These are phyloP conservation scores for Acrossocheilus wenchowensis DNA, from an alignment of 2,797 vertebrate genomes.

Conservation along the genomic window DNA sequence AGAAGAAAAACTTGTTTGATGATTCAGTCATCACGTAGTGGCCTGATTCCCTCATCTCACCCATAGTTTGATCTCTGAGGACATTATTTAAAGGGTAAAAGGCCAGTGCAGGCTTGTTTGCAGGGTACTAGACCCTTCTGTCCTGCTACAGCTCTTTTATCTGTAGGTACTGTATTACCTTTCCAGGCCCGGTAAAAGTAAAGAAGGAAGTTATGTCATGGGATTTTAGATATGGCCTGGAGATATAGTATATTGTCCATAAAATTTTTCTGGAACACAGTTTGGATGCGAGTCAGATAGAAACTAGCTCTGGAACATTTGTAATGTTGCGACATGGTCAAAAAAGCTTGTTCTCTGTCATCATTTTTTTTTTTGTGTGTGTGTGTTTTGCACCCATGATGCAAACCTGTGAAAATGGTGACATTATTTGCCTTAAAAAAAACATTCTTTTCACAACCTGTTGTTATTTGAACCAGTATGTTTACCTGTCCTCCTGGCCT, in stretches of 20 bases:
- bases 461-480: not conserved
- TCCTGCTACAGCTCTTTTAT: not conserved
- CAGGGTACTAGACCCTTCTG: not conserved
- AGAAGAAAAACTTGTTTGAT: no score
- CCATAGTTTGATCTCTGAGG: no score
- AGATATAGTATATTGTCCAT: constrained; percentile 29
- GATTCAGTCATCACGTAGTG: no score
- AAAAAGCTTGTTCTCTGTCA: constrained; percentile 20
- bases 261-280: constrained; percentile 22
- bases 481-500: constrained; percentile 22
- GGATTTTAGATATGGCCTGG: constrained; percentile 25
- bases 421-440: constrained; percentile 15
- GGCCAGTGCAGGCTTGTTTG: no score
- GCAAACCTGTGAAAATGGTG: constrained; percentile 33
- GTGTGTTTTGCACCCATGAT: constrained; percentile 36
- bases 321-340: not conserved
- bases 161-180: constrained; percentile 5
- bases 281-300: not conserved
- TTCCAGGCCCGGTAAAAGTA: constrained; percentile 8
- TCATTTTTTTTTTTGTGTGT: not conserved
- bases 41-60: no score
- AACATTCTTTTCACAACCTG: not conserved
- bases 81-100: no score
- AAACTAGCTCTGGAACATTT: not conserved
- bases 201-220: constrained; percentile 35